phyloP scores from a whole-genome alignment of 1,140 invertebrate genomes.

The Augochlora pura region DNA sequence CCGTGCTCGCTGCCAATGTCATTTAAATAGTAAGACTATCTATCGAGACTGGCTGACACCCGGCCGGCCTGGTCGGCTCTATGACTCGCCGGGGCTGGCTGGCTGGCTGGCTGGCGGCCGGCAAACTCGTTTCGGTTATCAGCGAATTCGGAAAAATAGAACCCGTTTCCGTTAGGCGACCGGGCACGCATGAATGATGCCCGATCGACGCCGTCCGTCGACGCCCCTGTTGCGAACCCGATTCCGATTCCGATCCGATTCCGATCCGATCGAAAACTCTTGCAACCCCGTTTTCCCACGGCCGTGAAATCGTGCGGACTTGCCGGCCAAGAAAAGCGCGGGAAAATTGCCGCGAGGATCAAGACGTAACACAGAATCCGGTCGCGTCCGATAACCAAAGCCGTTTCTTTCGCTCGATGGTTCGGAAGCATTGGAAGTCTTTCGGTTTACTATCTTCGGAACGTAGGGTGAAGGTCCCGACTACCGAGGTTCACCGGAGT shows the following conservation, averaged over 20 bases:
- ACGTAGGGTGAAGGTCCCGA: no score
- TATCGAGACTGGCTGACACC: neutral
- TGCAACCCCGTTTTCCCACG: neutral
- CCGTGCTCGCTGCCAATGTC: constrained; percentile 29
- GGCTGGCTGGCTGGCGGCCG: neutral
- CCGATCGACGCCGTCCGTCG: neutral
- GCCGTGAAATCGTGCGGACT: neutral
- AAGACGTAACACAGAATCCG: no score
- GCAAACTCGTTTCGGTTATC: constrained; percentile 15
- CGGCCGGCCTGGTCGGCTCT: neutral
- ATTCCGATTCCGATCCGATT: no score
- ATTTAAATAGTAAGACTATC: constrained; percentile 15
- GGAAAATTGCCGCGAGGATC: no score
- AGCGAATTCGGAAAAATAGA: constrained; percentile 41
- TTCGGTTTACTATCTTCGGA: no score
- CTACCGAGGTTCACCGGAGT: no score
- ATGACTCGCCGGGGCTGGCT: no score
- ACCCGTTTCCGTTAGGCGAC: constrained; percentile 38
- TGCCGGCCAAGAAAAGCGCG: no score
- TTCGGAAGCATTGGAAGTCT: no score
- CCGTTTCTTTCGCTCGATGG: no score
- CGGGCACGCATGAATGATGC: constrained; percentile 15
- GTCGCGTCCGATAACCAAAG: no score
- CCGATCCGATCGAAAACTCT: neutral
- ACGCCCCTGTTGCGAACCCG: neutral